Evolutionary conservation across 2,113 vertebrate genomes (phyloP), one percentile per base, ranked within the genome.

Genomic region (Passer montanus): DNA sequence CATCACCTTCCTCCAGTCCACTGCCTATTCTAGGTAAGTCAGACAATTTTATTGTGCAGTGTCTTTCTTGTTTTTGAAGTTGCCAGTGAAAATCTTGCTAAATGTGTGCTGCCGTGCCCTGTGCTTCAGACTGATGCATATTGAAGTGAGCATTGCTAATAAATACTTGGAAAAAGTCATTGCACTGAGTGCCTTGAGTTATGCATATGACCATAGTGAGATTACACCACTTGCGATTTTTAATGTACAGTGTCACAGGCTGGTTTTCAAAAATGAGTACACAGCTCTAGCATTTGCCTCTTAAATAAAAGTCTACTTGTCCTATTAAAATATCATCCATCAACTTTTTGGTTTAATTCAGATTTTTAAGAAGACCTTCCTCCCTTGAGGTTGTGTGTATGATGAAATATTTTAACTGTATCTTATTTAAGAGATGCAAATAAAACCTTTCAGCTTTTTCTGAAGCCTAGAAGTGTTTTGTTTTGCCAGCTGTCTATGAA

Each of bases 401-500:
- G 50, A 84, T 64, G 89, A 96, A 96, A 81, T 60, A 95, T 84
- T 87, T 78, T 66, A 59, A n/a, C 41, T 69, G 28, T 43, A 49
- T 95, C 37, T 93, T 70, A 64, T 89, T 97, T 96, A 87, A 86
- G 14, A 47, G 72, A 90, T 93, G 84, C 69, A 94, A 97, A 96
- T 94, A 78, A 95, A 94, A 95, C 79, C 82, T 94, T 93, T 96
- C 75, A 75, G 68, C 37, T 77, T 91, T 78, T 93, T 84, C 74
- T 96, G 90, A 93, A 97, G 92, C 80, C 91, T 95, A 80, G 86
- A 97, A 98, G 95, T 97, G 93, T 97, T 97, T 97, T 96, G 95
- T 97, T 98, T 97, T 98, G 97, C 96, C 89, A 96, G 96, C 96
- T 98, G 97, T 96, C 95, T 98, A 87, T 97, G 95, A 97, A 98